A percentile compares a stretch with the other conserved stretches of the same genome.
phyloP scores from a whole-genome alignment of 2,888 invertebrate species.

The Perithous albicinctus region DNA sequence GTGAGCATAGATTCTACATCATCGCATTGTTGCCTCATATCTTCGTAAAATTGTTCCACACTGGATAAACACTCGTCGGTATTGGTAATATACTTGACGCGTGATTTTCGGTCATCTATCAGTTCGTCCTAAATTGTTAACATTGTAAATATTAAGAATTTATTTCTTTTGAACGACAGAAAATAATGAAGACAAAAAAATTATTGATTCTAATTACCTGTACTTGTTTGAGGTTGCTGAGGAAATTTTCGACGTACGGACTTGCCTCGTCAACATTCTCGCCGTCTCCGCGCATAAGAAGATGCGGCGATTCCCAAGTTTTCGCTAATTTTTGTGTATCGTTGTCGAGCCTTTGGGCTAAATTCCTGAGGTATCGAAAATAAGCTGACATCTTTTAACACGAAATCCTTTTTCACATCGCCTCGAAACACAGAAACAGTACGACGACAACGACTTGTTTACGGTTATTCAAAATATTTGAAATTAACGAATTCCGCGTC shows the following conservation, averaged over 20 bases:
- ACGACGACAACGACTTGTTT: neutral
- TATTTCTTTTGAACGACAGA: neutral
- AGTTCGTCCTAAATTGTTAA: constrained; percentile 30
- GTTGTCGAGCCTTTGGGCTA: constrained; percentile 33
- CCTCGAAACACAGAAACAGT: neutral
- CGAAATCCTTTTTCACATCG: neutral
- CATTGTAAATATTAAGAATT: neutral
- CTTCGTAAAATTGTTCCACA: constrained; percentile 10
- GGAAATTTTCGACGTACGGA: constrained; percentile 40
- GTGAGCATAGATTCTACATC: constrained; percentile 43
- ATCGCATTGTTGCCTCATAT: constrained; percentile 44
- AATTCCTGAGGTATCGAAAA: constrained; percentile 32
- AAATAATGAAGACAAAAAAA: neutral
- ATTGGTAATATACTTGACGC: neutral
- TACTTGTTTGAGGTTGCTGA: constrained; percentile 37
- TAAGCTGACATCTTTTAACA: constrained; percentile 28
- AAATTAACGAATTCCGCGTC: constrained; percentile 39
- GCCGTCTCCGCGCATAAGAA: constrained; percentile 49
- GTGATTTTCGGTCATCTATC: constrained; percentile 19
- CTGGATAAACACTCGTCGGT: constrained; percentile 9
- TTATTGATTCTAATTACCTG: constrained; percentile 38
- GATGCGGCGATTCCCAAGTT: constrained; percentile 54
- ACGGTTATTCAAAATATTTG: constrained; percentile 15
- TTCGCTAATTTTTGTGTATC: constrained; percentile 48
- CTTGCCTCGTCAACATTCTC: constrained; percentile 33